These are phyloP conservation scores for Drosophila siamana DNA, from an alignment of 2,888 invertebrate species.

Conservation along the genomic window DNA sequence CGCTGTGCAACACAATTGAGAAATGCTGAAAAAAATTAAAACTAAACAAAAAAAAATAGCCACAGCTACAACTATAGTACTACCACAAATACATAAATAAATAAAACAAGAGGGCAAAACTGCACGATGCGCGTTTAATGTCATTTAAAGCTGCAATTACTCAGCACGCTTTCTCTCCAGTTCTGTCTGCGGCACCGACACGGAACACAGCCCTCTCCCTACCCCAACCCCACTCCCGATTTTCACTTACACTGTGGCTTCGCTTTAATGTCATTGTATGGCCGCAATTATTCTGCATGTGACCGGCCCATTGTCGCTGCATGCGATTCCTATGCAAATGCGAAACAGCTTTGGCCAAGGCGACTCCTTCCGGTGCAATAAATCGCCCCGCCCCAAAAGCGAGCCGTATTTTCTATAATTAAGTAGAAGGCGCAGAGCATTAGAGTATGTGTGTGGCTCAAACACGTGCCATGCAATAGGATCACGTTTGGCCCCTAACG, in stretches of 20 bases:
- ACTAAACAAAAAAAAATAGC: conserved; percentile 11
- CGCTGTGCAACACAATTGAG: conserved; percentile 32
- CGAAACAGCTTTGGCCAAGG: conserved; percentile 34
- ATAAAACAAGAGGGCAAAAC: conserved; percentile 48
- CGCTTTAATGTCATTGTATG: conserved; percentile 75
- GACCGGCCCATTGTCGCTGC: conserved; percentile 51
- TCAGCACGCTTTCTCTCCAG: conserved; percentile 70
- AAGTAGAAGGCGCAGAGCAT: conserved; percentile 52
- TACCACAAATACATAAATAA: conserved; percentile 41
- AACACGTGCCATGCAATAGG: conserved; percentile 34
- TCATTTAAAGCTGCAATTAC: conserved; percentile 81
- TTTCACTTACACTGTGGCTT: conserved; percentile 60
- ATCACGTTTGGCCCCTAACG: conserved; percentile 43
- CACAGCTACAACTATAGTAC: conserved; percentile 15
- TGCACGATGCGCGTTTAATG: conserved; percentile 79
- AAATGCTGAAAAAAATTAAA: conserved; percentile 53
- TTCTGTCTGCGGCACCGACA: conserved; percentile 38
- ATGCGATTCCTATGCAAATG: conserved; percentile 77
- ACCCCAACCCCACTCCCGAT: conserved; percentile 13
- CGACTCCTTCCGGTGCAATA: conserved; percentile 72
- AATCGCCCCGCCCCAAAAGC: conserved; percentile 51
- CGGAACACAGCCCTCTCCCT: conserved; percentile 19
- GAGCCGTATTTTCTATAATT: conserved; percentile 65
- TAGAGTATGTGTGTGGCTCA: conserved; percentile 44
- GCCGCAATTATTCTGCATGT: conserved; percentile 74